Base-by-base conservation (phyloP, 30 jellyfish, hydroid and myxozoan species). In the Aurelia sp. region DNA sequence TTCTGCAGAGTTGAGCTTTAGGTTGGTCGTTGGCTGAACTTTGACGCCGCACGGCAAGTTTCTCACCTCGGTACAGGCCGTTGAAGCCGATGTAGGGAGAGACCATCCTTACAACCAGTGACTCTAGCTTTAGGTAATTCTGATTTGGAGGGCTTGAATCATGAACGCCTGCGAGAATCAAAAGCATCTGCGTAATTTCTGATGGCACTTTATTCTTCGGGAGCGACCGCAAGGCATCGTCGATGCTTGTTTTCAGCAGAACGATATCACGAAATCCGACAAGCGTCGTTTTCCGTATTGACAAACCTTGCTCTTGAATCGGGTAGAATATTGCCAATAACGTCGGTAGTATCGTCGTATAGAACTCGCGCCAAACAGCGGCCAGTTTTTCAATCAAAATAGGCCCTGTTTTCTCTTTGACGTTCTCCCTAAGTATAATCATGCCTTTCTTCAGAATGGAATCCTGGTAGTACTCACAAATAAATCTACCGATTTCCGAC, bases 251-350 rank as follows among this genome's bases (percentile, higher is more conserved):
- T 63, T 92, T 92, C 61, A 92, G 71, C 69, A 92, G 79, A 31
- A 92, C 97, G n/a, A 86, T 86, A 59, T 92, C 98, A 21, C 98
- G 77, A 72, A 92, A 92, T 16, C 97, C 98, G 64, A 92, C 88
- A 27, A 92, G 75, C 15, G 98, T 92, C 16, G 92, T 76, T 50
- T 85, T 78, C 27, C 98, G 92, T 4, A 92, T 86, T 11, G 93
- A 76, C 57, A 81, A 59, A 6, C 96, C 98, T 62, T 82, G 97
- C 62, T 92, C 98, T 75, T 83, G 97, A 44, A 92, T 82, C 11
- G 98, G 98, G 75, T 86, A 86, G 76, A 92, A 92, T 35, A 92
- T 92, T 13, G 97, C 98, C 40, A 86, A 78, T 63, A 92, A 81
- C 11, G 95, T 88, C 27, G 97, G 97, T 62, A 92, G 90, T 7